These are phyloP conservation scores for Phengaris arion DNA, from an alignment of 2,888 invertebrate genomes.

Conservation along the genomic window DNA sequence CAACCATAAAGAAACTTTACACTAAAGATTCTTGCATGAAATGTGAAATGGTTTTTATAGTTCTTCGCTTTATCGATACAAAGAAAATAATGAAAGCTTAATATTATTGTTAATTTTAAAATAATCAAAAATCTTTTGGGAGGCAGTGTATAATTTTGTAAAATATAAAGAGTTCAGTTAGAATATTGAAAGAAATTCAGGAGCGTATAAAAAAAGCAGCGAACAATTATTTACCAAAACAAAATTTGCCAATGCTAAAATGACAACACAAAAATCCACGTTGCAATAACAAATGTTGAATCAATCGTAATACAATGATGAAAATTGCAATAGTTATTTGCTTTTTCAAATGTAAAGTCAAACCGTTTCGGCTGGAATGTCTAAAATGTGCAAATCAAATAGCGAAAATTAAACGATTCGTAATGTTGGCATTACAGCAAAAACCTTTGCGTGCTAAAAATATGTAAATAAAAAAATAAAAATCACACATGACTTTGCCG, in stretches of 20 bases:
- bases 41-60: not conserved
- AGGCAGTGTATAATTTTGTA: not conserved
- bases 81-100: not conserved
- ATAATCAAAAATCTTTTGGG: not conserved
- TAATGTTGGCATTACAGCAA: constrained; percentile 11
- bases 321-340: constrained; percentile 26
- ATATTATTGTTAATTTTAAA: not conserved
- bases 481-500: constrained; percentile 44
- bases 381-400: constrained; percentile 26
- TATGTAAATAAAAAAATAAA: constrained; percentile 32
- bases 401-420: constrained; percentile 11
- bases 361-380: constrained; percentile 6
- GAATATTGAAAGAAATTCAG: not conserved
- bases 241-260: constrained; percentile 1
- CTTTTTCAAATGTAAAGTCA: constrained; percentile 18
- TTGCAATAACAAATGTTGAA: constrained; percentile 17
- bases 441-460: constrained; percentile 34
- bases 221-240: not conserved
- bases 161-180: not conserved
- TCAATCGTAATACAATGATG: constrained; percentile 21
- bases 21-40: not conserved
- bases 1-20: not conserved
- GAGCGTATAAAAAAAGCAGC: constrained; percentile 1
- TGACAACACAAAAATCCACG: constrained; percentile 19
- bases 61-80: not conserved